Evolutionary conservation across 2,113 vertebrate genomes (phyloP).

Genomic region (Prionailurus viverrinus): DNA sequence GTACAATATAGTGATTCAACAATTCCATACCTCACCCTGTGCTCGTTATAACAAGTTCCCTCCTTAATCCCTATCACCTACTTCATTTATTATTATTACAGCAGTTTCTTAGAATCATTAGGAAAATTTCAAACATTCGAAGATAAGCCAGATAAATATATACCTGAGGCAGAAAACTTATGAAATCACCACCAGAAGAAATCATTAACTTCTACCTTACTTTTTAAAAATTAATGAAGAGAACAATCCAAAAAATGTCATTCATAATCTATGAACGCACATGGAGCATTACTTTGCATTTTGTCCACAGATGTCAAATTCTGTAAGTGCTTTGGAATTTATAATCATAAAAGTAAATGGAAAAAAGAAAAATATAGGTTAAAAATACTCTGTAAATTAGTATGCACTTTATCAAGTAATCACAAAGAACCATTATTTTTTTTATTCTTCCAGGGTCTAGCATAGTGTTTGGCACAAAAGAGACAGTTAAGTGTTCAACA

Average conservation of each 20-base stretch:
- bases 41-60: neutral
- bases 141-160: constrained; percentile 16
- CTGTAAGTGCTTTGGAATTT: constrained; percentile 53
- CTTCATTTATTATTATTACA: constrained; percentile 7
- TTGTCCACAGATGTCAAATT: neutral
- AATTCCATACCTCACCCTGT: neutral
- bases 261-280: neutral
- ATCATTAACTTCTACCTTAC: neutral
- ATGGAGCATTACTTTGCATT: neutral
- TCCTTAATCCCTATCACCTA: neutral
- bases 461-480: neutral
- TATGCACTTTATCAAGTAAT: neutral
- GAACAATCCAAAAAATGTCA: neutral
- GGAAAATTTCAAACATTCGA: constrained; percentile 33
- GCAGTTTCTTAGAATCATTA: neutral
- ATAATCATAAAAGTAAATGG: constrained; percentile 45
- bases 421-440: constrained; percentile 24
- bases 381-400: constrained; percentile 4
- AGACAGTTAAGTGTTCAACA: neutral
- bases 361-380: constrained; percentile 33
- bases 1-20: neutral
- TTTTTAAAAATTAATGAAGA: constrained; percentile 44
- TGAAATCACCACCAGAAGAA: neutral
- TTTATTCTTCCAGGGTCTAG: neutral
- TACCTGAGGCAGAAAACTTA: constrained; percentile 25